Evolutionary conservation across 1,140 invertebrate species (phyloP).

Genomic region (Euglossa dilemma): DNA sequence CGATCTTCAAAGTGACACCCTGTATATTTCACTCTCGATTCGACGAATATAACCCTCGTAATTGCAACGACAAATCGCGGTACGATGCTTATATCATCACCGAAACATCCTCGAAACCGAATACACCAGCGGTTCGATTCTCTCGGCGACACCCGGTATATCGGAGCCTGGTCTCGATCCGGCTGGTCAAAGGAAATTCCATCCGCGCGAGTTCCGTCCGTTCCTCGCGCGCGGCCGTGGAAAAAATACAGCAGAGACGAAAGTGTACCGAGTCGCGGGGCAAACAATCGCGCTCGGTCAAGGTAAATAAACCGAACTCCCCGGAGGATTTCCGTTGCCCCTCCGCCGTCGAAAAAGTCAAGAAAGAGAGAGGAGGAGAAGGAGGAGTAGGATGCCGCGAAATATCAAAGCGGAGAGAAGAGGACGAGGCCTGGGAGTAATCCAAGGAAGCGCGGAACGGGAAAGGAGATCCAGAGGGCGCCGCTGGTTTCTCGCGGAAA

Average conservation of each 20-base stretch:
- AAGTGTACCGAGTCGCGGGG: conserved; percentile 17
- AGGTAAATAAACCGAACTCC: conserved; percentile 32
- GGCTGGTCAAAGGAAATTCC: background rate
- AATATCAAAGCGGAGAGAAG: background rate
- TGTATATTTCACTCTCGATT: too few relatives aligned
- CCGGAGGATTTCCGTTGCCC: background rate
- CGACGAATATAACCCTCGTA: too few relatives aligned
- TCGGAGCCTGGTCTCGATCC: too few relatives aligned
- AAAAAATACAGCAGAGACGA: conserved; percentile 3
- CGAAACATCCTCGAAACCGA: too few relatives aligned
- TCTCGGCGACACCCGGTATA: too few relatives aligned
- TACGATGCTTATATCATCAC: too few relatives aligned
- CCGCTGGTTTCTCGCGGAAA: background rate
- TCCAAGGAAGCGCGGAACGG: background rate
- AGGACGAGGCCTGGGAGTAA: conserved; percentile 8
- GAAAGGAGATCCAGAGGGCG: conserved; percentile 17
- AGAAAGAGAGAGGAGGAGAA: too few relatives aligned
- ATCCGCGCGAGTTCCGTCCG: background rate
- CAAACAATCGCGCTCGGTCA: conserved; percentile 35
- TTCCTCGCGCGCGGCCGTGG: background rate
- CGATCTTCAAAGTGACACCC: too few relatives aligned
- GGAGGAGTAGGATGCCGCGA: too few relatives aligned
- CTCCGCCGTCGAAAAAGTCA: background rate
- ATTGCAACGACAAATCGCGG: too few relatives aligned
- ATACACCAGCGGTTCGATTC: too few relatives aligned